Conservation (phyloP, 1,140 invertebrate species). For the Marisa cornuarietis region DNA sequence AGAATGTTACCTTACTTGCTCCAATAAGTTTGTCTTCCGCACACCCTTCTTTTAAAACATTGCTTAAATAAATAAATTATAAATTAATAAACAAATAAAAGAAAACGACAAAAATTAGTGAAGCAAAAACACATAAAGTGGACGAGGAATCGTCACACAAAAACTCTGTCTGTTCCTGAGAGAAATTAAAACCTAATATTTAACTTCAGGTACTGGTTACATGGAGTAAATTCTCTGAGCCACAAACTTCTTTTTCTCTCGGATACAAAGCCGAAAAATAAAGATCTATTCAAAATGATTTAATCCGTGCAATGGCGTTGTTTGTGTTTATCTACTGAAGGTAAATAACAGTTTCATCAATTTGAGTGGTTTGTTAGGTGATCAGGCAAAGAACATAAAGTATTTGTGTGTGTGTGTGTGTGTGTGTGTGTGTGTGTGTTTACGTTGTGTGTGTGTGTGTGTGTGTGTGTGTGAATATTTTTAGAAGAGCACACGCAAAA, state of each 20-base stretch:
- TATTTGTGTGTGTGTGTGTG: constrained; percentile 3
- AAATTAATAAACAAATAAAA: neutral
- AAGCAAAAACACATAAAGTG: neutral
- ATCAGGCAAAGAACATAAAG: neutral
- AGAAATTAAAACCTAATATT: no score
- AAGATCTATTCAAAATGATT: neutral
- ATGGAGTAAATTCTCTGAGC: no score
- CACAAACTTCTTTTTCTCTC: no score
- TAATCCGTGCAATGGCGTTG: neutral
- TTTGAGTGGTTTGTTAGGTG: neutral
- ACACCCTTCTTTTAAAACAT: no score
- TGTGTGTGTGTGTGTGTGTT: neutral
- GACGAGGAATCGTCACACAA: neutral
- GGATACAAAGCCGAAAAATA: no score
- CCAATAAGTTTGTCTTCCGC: no score
- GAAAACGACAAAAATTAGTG: neutral
- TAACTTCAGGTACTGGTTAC: no score
- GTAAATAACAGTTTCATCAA: neutral
- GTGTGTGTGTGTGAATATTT: neutral
- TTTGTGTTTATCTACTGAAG: neutral
- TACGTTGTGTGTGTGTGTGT: constrained; percentile 8
- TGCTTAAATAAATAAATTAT: neutral
- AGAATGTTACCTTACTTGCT: no score
- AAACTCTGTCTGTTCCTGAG: neutral
- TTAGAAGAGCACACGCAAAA: neutral